Evolutionary conservation across 1,140 invertebrate genomes (phyloP).

Genomic region (Euglossa dilemma): DNA sequence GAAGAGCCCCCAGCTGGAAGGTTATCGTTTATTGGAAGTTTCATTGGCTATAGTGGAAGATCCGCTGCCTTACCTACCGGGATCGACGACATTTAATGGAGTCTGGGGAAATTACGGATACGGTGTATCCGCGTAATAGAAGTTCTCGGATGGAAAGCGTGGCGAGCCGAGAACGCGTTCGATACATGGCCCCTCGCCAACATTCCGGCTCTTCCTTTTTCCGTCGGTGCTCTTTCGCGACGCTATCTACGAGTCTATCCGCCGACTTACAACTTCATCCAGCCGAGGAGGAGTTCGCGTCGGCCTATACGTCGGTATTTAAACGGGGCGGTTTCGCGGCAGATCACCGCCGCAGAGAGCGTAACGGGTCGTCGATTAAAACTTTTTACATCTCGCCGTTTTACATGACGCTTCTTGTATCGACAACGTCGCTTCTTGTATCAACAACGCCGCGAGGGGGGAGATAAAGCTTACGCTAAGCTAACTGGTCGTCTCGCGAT

Average conservation of each 20-base stretch:
- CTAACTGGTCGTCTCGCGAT: neutral
- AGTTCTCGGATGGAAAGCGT: constrained; percentile 20
- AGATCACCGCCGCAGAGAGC: constrained; percentile 2
- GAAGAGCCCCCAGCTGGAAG: neutral
- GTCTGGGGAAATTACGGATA: constrained; percentile 38
- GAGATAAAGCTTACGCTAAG: too few species aligned
- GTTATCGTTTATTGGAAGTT: neutral
- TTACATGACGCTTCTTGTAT: neutral
- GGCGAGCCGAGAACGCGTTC: constrained; percentile 3
- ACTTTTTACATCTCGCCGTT: constrained; percentile 7
- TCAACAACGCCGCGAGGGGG: neutral
- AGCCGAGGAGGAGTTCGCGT: constrained; percentile 12
- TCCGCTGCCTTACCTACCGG: constrained; percentile 1
- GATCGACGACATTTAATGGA: constrained; percentile 43
- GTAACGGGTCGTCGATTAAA: constrained; percentile 10
- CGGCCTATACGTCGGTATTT: neutral
- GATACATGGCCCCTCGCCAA: constrained; percentile 36
- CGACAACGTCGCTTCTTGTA: too few species aligned
- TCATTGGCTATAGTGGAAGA: constrained; percentile 36
- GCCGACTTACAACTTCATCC: constrained; percentile 53
- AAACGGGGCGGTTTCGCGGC: constrained; percentile 4
- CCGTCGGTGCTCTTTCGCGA: neutral
- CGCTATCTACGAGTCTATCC: constrained; percentile 56
- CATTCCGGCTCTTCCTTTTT: constrained; percentile 25
- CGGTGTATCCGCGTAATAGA: too few species aligned